Evolutionary conservation across 2,888 invertebrate species (phyloP), one percentile per base, ranked within the genome.

Genomic region (Dryobota labecula): DNA sequence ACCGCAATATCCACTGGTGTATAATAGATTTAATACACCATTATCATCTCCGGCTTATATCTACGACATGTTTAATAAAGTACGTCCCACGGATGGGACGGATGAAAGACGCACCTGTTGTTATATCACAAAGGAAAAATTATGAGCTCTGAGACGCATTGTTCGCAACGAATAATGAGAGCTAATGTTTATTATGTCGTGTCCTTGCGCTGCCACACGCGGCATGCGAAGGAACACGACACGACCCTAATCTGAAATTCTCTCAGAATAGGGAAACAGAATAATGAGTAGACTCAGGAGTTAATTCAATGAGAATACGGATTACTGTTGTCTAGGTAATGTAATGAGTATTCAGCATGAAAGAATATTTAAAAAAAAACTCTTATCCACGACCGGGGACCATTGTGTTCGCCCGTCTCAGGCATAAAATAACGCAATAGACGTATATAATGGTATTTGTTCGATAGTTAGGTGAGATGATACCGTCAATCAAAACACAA

Each of bases 121-220:
- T 76, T 54, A 53, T 61, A 71, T 63, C 69, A 82, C 84, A 82
- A 82, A 82, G 84, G 76, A 76, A 82, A 82, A 76, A 80, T 76
- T 70, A 80, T 80, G 69, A 80, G 67, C 72, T 64, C 80, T 53
- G 70, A 76, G 84, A 70, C 72, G 66, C 73, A 73, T 84, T 82
- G 81, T 84, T 62, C 73, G 61, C 51, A 45, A 54, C 62, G 84
- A 74, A 74, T 82, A 84, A 82, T 84, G 77, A 82, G 81, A 57
- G 73, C 76, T 80, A 82, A 82, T 84, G 82, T 77, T 74, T 72
- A 80, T 72, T 56, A 57, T 73, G 66, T 58, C 68, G 60, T 63
- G 66, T 82, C 53, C 36, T 67, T 36, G 56, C 30, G 36, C 47
- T 24, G 41, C 20, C 49, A 18, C 24, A 30, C 20, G 45, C 9